Base-by-base conservation (phyloP, 2,113 vertebrate genomes). In the Apeltes quadracus region DNA sequence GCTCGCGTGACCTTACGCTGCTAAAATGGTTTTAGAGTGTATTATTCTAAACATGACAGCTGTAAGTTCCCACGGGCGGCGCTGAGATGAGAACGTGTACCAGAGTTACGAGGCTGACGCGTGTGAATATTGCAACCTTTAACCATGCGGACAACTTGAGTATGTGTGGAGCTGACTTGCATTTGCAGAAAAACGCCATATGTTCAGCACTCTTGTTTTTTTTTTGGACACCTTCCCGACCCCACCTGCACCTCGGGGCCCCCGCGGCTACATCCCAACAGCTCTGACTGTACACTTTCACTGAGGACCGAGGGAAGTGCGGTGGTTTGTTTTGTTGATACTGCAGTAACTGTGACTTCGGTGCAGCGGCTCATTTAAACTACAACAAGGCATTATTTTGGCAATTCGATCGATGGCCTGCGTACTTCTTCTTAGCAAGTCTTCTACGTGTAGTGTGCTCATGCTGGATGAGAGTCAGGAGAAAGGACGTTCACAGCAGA, bases 151-250 rank as follows among this genome's bases (percentile, higher is more conserved):
- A 50, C 25, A 53, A 51, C 50, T 61, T 53, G 61, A 76, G 59
- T 57, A 25, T 46, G 62, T 76, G 61, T 71, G 64, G 67, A 41
- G 64, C 62, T 83, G 69, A 54, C 69, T 73, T 65, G 69, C 69
- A 64, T 55, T 64, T 75, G 61, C 78, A 79, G 46, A 76, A 77
- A n/a, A 85, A 66, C 75, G 81, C 61, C 87, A 86, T 80, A 83
- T 89, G 86, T 74, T 79, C 57, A 7, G 15, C 16, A 20, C 14
- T 75, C n/a, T 76, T 76, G 73, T 61, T 75, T 65, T 3, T 32
- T 39, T 48, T 67, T 65, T 71, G 11, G 58, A 84, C 75, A 78
- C 65, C 72, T 48, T 61, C 62, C 63, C 59, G 78, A 18, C 38
- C 38, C 58, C 55, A 71, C 73, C 83, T 83, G 71, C 69, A 77